Percentiles rank a stretch among this genome's conserved stretches.
These are phyloP conservation scores for Delphinus delphis DNA, from an alignment of 2,113 vertebrate species.

Conservation along the genomic window DNA sequence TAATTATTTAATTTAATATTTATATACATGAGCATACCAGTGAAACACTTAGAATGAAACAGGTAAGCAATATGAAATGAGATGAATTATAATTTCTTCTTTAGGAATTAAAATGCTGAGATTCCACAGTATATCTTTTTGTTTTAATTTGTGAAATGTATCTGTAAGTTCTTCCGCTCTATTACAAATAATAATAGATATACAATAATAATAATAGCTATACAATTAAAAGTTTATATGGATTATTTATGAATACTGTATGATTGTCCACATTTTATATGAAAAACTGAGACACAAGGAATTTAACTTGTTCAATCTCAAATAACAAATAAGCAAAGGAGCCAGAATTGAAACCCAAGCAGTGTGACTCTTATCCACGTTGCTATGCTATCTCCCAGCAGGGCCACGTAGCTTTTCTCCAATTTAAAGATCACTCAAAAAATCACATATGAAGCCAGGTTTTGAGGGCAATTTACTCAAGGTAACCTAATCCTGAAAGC, in stretches of 20 bases:
- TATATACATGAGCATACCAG: neutral
- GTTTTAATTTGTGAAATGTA: constrained; percentile 33
- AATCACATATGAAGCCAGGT: neutral
- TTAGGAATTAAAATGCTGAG: neutral
- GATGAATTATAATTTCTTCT: neutral
- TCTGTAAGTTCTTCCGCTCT: neutral
- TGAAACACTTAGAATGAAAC: neutral
- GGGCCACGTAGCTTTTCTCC: neutral
- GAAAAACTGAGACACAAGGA: neutral
- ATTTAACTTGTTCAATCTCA: neutral
- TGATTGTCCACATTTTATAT: neutral
- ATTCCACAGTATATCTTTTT: neutral
- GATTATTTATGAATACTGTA: neutral
- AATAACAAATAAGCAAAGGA: neutral
- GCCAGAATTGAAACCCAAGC: neutral
- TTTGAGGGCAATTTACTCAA: constrained; percentile 55
- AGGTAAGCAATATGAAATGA: neutral
- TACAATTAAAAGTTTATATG: neutral
- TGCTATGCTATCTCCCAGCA: neutral
- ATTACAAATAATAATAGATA: neutral
- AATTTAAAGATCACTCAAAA: constrained; percentile 28
- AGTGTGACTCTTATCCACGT: neutral
- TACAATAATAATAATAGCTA: neutral
- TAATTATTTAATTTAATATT: neutral
- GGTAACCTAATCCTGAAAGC: constrained; percentile 37